These are phyloP conservation scores for Lasioglossum lativentre DNA, from an alignment of 2,888 invertebrate species.

Conservation along the genomic window DNA sequence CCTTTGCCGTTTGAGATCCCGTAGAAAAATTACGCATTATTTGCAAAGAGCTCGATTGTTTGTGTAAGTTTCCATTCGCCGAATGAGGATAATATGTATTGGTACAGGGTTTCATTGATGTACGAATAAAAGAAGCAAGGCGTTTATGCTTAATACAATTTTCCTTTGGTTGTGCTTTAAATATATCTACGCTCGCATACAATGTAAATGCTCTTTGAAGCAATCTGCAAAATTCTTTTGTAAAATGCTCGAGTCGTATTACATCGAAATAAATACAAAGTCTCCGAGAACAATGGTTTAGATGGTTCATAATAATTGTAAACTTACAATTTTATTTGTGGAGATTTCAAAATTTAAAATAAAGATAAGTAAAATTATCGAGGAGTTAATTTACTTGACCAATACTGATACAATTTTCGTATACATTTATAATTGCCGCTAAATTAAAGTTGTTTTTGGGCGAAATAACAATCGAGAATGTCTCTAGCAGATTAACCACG, in stretches of 20 bases:
- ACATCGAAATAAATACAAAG: too few species aligned
- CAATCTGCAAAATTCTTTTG: too few species aligned
- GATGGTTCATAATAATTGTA: neutral
- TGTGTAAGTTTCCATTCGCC: neutral
- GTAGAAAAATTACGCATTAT: too few species aligned
- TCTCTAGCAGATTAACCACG: neutral
- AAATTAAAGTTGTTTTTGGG: neutral
- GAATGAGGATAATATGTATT: neutral
- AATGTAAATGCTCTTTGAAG: too few species aligned
- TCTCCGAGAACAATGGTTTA: too few species aligned
- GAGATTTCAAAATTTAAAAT: neutral
- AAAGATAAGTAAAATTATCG: too few species aligned
- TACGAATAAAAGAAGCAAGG: too few species aligned
- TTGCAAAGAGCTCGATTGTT: neutral
- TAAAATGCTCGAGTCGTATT: too few species aligned
- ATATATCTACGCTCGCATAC: too few species aligned
- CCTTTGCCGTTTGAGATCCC: neutral
- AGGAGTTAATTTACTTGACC: neutral
- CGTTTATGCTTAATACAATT: too few species aligned
- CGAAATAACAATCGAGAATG: neutral
- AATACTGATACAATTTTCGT: neutral
- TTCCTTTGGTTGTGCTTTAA: too few species aligned
- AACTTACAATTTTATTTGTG: neutral
- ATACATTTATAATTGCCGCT: neutral
- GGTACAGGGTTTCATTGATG: too few species aligned